phyloP scores from a whole-genome alignment of 1,140 invertebrate genomes.

The Heliconius congener region DNA sequence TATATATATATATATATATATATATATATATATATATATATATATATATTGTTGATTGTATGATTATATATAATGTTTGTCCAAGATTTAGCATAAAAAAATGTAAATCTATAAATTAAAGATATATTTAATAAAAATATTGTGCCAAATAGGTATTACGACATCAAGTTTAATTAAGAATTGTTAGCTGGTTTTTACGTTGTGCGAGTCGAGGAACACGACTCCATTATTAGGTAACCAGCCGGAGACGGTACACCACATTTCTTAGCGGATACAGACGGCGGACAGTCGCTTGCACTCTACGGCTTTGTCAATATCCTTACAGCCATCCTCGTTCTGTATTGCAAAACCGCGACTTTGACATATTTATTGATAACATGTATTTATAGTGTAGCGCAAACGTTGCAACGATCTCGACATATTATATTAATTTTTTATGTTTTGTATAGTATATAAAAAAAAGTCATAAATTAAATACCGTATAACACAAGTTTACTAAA shows the following conservation, averaged over 20 bases:
- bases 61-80: too few relatives aligned
- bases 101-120: too few relatives aligned
- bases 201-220: conserved; percentile 6
- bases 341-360: conserved; percentile 34
- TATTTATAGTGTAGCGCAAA: conserved; percentile 24
- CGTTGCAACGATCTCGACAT: conserved; percentile 24
- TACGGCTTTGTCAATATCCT: conserved; percentile 41
- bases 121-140: background rate
- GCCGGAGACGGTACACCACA: conserved; percentile 22
- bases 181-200: background rate
- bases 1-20: too few relatives aligned
- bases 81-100: too few relatives aligned
- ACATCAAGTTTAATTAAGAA: background rate
- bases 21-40: too few relatives aligned
- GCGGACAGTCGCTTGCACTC: conserved; percentile 29
- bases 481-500: too few relatives aligned
- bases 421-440: background rate
- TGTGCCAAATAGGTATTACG: background rate
- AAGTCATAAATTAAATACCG: background rate
- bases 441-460: background rate
- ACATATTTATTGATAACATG: conserved; percentile 20
- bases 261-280: conserved; percentile 32
- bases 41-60: too few relatives aligned
- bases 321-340: conserved; percentile 41
- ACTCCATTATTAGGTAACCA: conserved; percentile 19